phyloP scores from a whole-genome alignment of 2,888 invertebrate species.

The Lasioglossum vierecki region DNA sequence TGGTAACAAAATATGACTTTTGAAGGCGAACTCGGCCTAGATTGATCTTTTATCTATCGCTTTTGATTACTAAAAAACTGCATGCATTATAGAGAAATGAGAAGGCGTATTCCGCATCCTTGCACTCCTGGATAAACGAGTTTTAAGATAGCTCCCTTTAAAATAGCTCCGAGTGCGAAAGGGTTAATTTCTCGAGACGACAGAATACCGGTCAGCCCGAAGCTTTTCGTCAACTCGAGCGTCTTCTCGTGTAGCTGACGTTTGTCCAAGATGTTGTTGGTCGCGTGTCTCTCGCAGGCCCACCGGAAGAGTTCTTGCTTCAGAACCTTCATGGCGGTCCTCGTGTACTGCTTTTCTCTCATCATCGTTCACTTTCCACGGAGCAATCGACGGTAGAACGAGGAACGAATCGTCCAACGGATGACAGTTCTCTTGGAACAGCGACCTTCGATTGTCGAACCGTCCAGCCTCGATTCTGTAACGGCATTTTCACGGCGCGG shows the following conservation, averaged over 20 bases:
- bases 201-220: constrained; percentile 63
- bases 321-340: constrained; percentile 58
- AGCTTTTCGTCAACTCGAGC: constrained; percentile 63
- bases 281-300: constrained; percentile 76
- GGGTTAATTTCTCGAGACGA: not conserved
- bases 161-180: no score
- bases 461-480: not conserved
- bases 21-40: no score
- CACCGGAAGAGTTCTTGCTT: constrained; percentile 73
- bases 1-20: no score
- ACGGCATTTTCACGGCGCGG: not conserved
- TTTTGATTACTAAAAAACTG: no score
- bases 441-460: constrained; percentile 47
- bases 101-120: no score
- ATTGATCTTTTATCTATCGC: no score
- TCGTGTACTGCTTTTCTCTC: not conserved
- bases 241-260: constrained; percentile 70
- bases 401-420: not conserved
- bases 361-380: not conserved
- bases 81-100: no score
- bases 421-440: not conserved
- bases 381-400: not conserved
- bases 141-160: no score
- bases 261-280: constrained; percentile 68
- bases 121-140: no score